Evolutionary conservation across 2,888 invertebrate species (phyloP), one percentile per base, ranked within the genome.

Genomic region (Melitaea athalia): DNA sequence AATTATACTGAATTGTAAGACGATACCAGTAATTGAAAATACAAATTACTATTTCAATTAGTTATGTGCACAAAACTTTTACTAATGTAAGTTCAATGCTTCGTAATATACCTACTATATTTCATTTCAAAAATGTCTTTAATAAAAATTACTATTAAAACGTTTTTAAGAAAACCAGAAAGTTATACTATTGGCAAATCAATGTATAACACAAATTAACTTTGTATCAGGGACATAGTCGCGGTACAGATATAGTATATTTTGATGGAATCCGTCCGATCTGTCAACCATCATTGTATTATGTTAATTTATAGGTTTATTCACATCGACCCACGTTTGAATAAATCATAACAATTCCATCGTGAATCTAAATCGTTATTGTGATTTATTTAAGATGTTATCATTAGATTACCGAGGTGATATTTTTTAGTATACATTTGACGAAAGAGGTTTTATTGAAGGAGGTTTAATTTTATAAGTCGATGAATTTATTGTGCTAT

Each of bases 271-370:
- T 76, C 76, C 77, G 79, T 75, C 81, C 85, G 85, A 91, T 91
- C 91, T 91, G 91, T 92, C 91, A 89, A 85, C 86, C 85, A 79
- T 82, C 83, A 85, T 87, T 88, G 87, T 88, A 84, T 86, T 87
- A 77, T 84, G 84, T 85, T 86, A 79, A 77, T 78, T 76, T 80
- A 84, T 78, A 73, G 76, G 72, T 76, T 75, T 75, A 76, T 76
- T 75, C 72, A 77, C 74, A 71, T 71, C 74, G 70, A 60, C 65
- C 75, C 79, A 78, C 78, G 75, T 77, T 78, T 79, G 82, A 83
- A 85, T 86, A 83, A 83, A 83, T 83, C 83, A 82, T 80, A 79
- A 67, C 72, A 78, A 76, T 78, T 75, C 77, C 78, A 80, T 77
- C 72, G 68, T 71, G 69, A 75, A 77, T 78, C 75, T 74, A 73